phyloP scores from a whole-genome alignment of 2,113 vertebrate genomes.

The Leucopsar rothschildi region DNA sequence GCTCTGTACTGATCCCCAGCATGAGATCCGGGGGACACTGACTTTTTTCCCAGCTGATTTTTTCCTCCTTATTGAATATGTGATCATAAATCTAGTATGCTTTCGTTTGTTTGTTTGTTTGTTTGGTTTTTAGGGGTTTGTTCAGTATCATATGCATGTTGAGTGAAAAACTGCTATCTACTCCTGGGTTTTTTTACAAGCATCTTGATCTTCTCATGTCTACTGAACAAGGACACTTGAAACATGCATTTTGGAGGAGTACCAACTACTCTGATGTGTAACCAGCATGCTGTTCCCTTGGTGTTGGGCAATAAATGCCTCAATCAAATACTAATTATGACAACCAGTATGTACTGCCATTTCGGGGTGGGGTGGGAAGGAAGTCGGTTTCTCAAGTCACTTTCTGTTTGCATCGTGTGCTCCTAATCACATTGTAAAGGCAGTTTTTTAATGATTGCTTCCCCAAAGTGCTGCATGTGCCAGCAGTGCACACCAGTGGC shows the following conservation, averaged over 20 bases:
- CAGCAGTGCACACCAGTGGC: not conserved
- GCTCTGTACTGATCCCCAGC: not conserved
- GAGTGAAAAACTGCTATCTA: not conserved
- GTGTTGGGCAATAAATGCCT: not conserved
- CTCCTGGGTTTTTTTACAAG: not conserved
- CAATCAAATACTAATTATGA: not conserved
- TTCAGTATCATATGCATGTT: not conserved
- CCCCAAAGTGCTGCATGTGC: not conserved
- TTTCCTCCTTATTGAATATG: not conserved
- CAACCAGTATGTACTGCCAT: accelerated
- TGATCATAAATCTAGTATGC: not conserved
- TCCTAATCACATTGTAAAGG: not conserved
- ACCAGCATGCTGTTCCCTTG: not conserved
- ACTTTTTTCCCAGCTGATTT: not conserved
- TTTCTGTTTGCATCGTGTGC: not conserved
- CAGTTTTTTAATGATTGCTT: not conserved
- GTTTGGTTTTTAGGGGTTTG: too few species aligned
- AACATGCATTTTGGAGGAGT: not conserved
- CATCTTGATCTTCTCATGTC: not conserved
- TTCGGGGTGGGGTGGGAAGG: accelerated
- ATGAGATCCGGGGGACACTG: not conserved
- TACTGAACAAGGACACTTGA: not conserved
- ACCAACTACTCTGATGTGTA: not conserved
- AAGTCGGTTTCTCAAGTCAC: not conserved
- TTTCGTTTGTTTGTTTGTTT: not conserved